These are phyloP conservation scores for Lucilia sericata DNA, from an alignment of 1,140 invertebrate species.

Conservation along the genomic window DNA sequence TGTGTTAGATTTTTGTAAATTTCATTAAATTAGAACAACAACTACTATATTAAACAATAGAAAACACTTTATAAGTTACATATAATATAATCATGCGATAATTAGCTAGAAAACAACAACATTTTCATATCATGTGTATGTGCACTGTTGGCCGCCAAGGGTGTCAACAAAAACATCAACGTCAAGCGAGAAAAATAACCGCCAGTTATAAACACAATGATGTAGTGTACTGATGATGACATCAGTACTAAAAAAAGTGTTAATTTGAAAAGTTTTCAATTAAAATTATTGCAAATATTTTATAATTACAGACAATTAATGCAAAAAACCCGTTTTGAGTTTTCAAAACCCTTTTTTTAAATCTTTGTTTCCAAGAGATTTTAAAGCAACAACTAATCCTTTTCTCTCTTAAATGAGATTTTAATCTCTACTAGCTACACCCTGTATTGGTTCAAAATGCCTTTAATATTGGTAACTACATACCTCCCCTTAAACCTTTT, in stretches of 20 bases:
- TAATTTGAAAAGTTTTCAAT: background rate
- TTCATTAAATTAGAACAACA: conserved; percentile 19
- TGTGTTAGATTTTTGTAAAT: background rate
- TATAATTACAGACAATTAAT: too few relatives aligned
- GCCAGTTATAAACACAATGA: too few relatives aligned
- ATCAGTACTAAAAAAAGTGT: background rate
- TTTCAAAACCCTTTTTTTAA: background rate
- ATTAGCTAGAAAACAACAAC: background rate
- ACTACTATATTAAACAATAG: background rate
- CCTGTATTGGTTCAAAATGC: background rate
- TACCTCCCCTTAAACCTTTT: background rate
- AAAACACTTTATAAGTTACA: background rate
- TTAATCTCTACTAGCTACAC: background rate
- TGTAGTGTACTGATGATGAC: background rate
- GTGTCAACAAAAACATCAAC: conserved; percentile 1
- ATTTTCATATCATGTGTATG: too few relatives aligned
- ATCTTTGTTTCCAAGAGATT: background rate
- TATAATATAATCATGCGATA: background rate
- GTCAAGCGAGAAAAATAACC: background rate
- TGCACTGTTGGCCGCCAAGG: background rate
- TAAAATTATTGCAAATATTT: too few relatives aligned
- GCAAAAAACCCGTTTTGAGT: too few relatives aligned
- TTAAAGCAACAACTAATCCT: background rate
- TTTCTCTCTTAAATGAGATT: background rate
- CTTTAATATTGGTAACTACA: background rate